Base-by-base conservation (phyloP, 2,113 vertebrate genomes). In the Thamnaconus septentrionalis region DNA sequence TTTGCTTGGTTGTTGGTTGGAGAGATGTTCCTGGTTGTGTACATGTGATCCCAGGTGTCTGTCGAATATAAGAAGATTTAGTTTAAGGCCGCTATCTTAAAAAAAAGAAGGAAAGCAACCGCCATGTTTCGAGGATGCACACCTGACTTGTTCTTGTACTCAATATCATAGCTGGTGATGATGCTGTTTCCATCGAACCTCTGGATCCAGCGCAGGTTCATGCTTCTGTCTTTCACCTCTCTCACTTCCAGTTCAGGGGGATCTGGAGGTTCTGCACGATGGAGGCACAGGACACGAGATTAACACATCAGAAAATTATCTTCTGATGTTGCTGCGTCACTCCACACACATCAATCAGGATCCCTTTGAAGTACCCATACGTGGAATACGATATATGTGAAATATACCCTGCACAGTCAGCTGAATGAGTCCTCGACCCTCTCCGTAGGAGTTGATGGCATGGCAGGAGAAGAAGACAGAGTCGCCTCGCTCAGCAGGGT, bases 61-160 rank as follows among this genome's bases (percentile, higher is more conserved):
- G 65, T 66, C 2, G 41, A 81, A 80, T 3, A 57, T 0, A 1
- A 5, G 53, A 43, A 53, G 1, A 51, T 48, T 41, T 64, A 2
- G 44, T 53, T 10, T 9, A 39, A 7, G 9, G 56, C 6, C 41
- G 7, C 1, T 0, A 8, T 40, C 4, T 58, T 41, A 1, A 60
- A 44, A 41, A 53, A 41, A 8, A 7, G 39, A 18, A 55, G 43
- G 40, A 51, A 45, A 11, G 8, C 4, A 44, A 47, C n/a, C 57
- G 5, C 3, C 18, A 52, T 8, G 3, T 4, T 45, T 41, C n/a
- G 12, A 9, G 5, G 41, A 8, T 1, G 10, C 51, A 9, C 7
- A 98, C 97, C 97, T 0, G 97, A 98, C 69, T 98, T 98, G 86
- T 99, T 99, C 89, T 99, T 99, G 90, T 99, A 99, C 64, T 99